phyloP scores from a whole-genome alignment of 2,888 invertebrate species.

The Drosophila emarginata region DNA sequence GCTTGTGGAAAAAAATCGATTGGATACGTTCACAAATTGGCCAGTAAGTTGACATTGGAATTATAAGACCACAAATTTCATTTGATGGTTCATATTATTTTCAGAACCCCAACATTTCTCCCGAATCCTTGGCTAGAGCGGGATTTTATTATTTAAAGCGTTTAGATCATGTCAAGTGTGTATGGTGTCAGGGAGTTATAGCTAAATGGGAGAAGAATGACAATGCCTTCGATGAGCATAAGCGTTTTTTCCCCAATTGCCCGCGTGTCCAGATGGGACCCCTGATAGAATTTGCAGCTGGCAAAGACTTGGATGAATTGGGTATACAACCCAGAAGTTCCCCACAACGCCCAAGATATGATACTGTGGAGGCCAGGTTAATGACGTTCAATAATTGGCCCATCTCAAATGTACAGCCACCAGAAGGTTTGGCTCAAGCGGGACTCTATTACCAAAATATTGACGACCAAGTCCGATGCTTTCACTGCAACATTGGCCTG shows the following conservation, averaged over 20 bases:
- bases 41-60: constrained; percentile 83
- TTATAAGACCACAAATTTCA: background rate
- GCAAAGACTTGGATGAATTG: constrained; percentile 84
- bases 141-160: constrained; percentile 92
- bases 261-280: constrained; percentile 83
- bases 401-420: constrained; percentile 88
- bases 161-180: constrained; percentile 90
- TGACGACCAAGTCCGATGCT: constrained; percentile 91
- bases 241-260: constrained; percentile 90
- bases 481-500: constrained; percentile 96
- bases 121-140: constrained; percentile 89
- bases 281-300: constrained; percentile 81
- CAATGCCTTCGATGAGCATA: constrained; percentile 91
- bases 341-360: constrained; percentile 87
- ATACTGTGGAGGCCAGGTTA: constrained; percentile 87
- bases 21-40: constrained; percentile 90
- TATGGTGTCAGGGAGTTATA: constrained; percentile 89
- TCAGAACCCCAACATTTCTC: constrained; percentile 84
- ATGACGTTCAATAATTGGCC: constrained; percentile 91
- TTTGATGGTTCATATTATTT: constrained; percentile 13
- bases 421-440: constrained; percentile 90
- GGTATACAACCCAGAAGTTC: constrained; percentile 83
- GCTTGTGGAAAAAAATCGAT: constrained; percentile 87
- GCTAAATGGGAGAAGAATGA: constrained; percentile 92
- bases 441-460: constrained; percentile 93